Conservation (phyloP, 2,113 vertebrate species). For the Mormyrus iriodes region DNA sequence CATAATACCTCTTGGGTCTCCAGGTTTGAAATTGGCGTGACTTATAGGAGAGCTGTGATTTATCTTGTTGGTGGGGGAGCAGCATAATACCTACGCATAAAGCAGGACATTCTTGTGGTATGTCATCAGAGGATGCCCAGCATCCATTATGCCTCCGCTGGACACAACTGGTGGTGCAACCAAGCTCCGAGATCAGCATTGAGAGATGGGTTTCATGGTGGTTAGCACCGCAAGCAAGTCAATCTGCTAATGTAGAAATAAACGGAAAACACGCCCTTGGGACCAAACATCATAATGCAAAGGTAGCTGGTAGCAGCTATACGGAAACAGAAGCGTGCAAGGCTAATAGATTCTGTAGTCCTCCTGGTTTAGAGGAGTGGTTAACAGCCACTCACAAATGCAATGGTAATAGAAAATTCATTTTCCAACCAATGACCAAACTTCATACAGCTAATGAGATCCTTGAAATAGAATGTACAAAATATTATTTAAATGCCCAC, state of each 20-base stretch:
- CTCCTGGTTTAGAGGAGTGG: background rate
- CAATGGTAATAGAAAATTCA: background rate
- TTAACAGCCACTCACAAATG: background rate
- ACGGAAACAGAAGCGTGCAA: background rate
- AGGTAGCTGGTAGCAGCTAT: background rate
- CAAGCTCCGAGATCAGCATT: background rate
- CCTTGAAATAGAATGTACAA: background rate
- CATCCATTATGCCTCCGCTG: background rate
- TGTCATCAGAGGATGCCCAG: background rate
- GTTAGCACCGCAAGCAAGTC: background rate
- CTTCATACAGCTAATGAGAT: background rate
- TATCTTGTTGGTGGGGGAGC: background rate
- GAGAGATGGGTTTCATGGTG: background rate
- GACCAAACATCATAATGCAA: background rate
- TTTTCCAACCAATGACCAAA: background rate
- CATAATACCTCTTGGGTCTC: background rate
- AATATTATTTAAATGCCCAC: background rate
- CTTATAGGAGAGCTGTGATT: background rate
- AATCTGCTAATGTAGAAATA: background rate
- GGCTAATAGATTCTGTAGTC: background rate
- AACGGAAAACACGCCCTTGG: background rate
- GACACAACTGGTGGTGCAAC: background rate
- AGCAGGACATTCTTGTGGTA: background rate
- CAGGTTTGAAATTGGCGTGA: background rate
- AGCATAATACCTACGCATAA: background rate